Evolutionary conservation across 1,140 invertebrate genomes (phyloP), one percentile per base, ranked within the genome.

Genomic region (Drosophila orena): DNA sequence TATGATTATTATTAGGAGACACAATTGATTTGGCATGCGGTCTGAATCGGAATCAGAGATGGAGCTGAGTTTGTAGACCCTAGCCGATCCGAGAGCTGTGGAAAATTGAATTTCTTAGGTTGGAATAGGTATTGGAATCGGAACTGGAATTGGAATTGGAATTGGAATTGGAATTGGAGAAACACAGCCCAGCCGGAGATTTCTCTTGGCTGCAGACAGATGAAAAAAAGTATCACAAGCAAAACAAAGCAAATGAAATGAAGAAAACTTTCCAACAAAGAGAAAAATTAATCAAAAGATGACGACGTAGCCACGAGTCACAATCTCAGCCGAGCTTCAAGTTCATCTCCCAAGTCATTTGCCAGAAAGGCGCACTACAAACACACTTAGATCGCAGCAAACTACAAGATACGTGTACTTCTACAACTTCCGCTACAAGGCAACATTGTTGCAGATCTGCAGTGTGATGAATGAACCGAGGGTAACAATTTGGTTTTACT

Each of bases 11-110:
- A 72, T 65, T 61, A 65, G 62, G 77, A 71, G 68, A 73, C 53
- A 81, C 76, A 84, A 85, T 84, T 85, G 77, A 84, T 86, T 86
- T 86, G 83, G 70, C 84, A 89, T 86, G 83, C 83, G 77, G 79
- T 55, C 62, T 27, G 56, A 52, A 59, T 59, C 50, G 59, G 43
- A 52, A 59, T 59, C 50, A 55, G 47, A 58, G 65, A 38, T 58
- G 40, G 43, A 75, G 64, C 53, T 37, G 27, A 30, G 35, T 34
- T 40, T 11, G 60, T 66, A 81, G 59, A 81, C 78, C 83, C 85
- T 81, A 76, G 62, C 71, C 81, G 72, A 78, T 86, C 60, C 84
- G 79, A 76, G 64, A 78, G 60, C 81, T 73, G 83, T 86, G 79
- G 79, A 83, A 86, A 86, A 86, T 86, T 77, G 73, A 77, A 77